Percentiles rank a stretch among this genome's conserved stretches.
Conservation (phyloP, 2,113 vertebrate species). For the Triplophysa tibetana region DNA sequence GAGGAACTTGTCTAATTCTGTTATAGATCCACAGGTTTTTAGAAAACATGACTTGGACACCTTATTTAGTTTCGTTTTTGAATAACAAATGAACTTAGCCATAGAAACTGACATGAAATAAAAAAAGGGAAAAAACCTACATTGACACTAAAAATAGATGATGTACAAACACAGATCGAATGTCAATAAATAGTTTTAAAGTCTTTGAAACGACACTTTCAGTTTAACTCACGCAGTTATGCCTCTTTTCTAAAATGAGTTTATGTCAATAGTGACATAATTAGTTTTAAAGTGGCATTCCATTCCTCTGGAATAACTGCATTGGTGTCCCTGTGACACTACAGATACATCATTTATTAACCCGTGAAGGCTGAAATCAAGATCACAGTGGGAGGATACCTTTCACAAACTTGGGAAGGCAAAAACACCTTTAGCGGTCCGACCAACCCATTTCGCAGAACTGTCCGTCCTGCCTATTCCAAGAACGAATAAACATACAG, state of each 20-base stretch:
- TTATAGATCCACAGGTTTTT: too few species aligned
- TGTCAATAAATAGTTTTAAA: neutral
- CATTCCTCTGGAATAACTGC: neutral
- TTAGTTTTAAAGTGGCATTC: neutral
- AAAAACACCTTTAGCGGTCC: neutral
- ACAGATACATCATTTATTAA: constrained; percentile 5
- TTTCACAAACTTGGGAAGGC: neutral
- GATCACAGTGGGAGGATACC: neutral
- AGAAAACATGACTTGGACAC: too few species aligned
- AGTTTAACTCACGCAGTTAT: neutral
- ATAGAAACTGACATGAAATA: too few species aligned
- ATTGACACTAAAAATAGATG: neutral
- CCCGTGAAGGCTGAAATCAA: neutral
- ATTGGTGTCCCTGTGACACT: neutral
- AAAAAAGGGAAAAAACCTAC: too few species aligned
- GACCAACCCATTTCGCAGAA: neutral
- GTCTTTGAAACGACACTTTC: neutral
- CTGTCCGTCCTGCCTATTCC: neutral
- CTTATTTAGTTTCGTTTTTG: too few species aligned
- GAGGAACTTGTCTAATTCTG: too few species aligned
- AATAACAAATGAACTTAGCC: too few species aligned
- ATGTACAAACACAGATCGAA: neutral
- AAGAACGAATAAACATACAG: neutral
- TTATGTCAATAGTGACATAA: neutral
- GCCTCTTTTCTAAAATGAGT: neutral